phyloP scores from a whole-genome alignment of 2,113 vertebrate genomes.

The Brachyistius frenatus region DNA sequence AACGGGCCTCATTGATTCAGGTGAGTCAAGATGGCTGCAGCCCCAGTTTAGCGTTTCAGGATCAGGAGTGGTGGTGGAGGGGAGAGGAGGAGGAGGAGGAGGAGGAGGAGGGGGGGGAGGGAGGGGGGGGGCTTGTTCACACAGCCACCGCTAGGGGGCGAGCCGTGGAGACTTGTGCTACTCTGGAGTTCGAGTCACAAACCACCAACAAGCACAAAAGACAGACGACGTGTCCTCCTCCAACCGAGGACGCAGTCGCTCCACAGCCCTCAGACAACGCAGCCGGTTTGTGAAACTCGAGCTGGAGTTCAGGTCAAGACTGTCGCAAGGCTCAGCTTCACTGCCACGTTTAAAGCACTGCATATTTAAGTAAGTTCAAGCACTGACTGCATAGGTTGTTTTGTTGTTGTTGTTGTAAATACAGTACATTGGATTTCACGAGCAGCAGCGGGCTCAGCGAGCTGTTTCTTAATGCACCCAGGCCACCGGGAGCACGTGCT shows the following conservation, averaged over 20 bases:
- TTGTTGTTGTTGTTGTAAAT: slow-evolving; percentile 28
- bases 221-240: slow-evolving; percentile 6
- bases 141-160: slow-evolving; percentile 53
- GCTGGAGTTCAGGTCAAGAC: slow-evolving; percentile 17
- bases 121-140: not conserved
- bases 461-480: slow-evolving; percentile 34
- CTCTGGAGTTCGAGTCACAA: slow-evolving; percentile 23
- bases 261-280: not conserved
- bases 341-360: slow-evolving; percentile 57
- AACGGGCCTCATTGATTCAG: slow-evolving; percentile 46
- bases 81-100: fast-evolving
- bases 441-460: slow-evolving; percentile 42
- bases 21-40: slow-evolving; percentile 57
- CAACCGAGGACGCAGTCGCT: slow-evolving; percentile 12
- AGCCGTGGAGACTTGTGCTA: slow-evolving; percentile 40
- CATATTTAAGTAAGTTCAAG: slow-evolving; percentile 40
- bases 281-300: slow-evolving; percentile 8
- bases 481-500: slow-evolving; percentile 44
- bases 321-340: slow-evolving; percentile 37
- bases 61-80: too few relatives aligned
- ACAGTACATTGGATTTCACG: slow-evolving; percentile 65
- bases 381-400: slow-evolving; percentile 67
- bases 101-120: fast-evolving
- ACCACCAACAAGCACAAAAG: slow-evolving; percentile 13
- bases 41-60: slow-evolving; percentile 4